Conservation (phyloP, 2,797 vertebrate species). For the Myioborus miniatus region DNA sequence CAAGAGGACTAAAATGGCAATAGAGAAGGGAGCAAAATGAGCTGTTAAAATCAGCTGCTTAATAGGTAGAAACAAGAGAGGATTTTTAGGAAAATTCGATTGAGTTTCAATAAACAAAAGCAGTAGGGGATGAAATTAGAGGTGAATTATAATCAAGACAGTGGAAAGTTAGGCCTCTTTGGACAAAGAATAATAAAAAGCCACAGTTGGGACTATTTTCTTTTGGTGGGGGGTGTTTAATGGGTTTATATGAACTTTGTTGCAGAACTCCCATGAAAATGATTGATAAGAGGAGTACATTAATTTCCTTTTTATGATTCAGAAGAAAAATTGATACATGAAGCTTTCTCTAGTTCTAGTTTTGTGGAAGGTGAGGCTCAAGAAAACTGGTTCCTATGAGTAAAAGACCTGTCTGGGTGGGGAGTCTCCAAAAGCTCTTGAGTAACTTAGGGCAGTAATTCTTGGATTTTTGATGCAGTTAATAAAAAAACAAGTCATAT, state of each 20-base stretch:
- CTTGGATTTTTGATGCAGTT: not conserved
- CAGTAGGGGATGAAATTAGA: not conserved
- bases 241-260: not conserved
- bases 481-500: not conserved
- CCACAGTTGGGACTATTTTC: not conserved
- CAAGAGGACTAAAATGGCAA: not conserved
- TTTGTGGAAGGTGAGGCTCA: not conserved
- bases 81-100: not conserved
- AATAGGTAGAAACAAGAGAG: not conserved
- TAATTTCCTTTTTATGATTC: not conserved
- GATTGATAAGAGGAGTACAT: not conserved
- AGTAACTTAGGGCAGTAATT: not conserved
- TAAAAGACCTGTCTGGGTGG: not conserved
- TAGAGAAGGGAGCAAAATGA: not conserved
- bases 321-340: not conserved
- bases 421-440: not conserved
- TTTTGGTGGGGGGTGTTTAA: accelerated
- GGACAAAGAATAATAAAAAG: not conserved
- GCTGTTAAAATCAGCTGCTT: not conserved
- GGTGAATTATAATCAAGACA: not conserved
- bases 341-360: not conserved
- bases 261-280: not conserved
- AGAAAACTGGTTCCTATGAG: not conserved
- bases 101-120: not conserved
- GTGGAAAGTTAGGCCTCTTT: not conserved